phyloP scores from a whole-genome alignment of 2,113 vertebrate species.

The Taurulus bubalis region DNA sequence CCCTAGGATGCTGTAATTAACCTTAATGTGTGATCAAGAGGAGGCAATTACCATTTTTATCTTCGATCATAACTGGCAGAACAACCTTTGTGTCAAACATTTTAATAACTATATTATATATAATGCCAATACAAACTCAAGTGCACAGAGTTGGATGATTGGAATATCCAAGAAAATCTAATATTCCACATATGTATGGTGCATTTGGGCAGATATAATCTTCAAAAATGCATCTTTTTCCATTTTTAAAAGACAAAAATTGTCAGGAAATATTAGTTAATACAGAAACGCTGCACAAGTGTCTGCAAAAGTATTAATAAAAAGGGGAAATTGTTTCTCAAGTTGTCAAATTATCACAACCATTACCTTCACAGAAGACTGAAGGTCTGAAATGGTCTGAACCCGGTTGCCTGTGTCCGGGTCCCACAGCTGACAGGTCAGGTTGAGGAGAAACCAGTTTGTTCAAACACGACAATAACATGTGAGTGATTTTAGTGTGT shows the following conservation, averaged over 20 bases:
- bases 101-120: slow-evolving; percentile 21
- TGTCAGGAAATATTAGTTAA: neutral
- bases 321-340: neutral
- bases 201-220: neutral
- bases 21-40: slow-evolving; percentile 31
- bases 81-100: slow-evolving; percentile 23
- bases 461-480: neutral
- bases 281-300: neutral
- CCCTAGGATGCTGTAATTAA: slow-evolving; percentile 46
- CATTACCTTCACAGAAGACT: slow-evolving; percentile 94
- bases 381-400: slow-evolving; percentile 90
- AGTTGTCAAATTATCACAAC: neutral
- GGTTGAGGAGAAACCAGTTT: slow-evolving; percentile 73
- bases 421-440: slow-evolving; percentile 88
- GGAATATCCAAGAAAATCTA: neutral
- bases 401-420: slow-evolving; percentile 88
- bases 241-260: neutral
- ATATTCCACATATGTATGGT: neutral
- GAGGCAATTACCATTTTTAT: slow-evolving; percentile 24
- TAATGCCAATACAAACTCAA: slow-evolving; percentile 3
- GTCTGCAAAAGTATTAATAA: neutral
- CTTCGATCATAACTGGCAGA: slow-evolving; percentile 19
- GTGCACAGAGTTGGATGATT: neutral
- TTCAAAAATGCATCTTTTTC: neutral
- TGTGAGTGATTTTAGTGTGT: neutral